These are phyloP conservation scores for Pogonus chalceus DNA, from an alignment of 1,140 invertebrate genomes.

Conservation along the genomic window DNA sequence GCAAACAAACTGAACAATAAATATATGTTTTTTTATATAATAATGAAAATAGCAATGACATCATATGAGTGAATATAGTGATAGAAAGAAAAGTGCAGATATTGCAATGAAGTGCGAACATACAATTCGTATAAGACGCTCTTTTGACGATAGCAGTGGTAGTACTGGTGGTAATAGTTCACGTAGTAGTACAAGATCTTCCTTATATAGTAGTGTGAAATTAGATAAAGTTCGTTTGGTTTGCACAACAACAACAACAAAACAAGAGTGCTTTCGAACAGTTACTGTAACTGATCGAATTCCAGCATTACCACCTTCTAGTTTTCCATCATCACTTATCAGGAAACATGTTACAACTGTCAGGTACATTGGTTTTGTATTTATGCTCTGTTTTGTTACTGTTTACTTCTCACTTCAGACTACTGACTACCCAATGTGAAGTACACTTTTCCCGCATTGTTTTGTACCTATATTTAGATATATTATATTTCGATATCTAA, in stretches of 20 bases:
- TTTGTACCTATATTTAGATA: too few species aligned
- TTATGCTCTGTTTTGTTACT: too few species aligned
- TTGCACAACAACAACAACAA: conserved; percentile 31
- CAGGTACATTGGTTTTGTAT: conserved; percentile 22
- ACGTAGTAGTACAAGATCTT: not conserved
- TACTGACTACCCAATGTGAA: too few species aligned
- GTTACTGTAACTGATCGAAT: conserved; percentile 30
- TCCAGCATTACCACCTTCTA: conserved; percentile 24
- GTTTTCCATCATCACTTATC: conserved; percentile 3
- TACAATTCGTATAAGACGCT: not conserved
- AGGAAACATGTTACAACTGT: conserved; percentile 34
- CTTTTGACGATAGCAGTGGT: not conserved
- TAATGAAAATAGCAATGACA: not conserved
- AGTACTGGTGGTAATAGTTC: not conserved
- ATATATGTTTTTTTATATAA: too few species aligned
- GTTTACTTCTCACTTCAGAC: too few species aligned
- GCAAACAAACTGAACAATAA: too few species aligned
- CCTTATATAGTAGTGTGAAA: conserved; percentile 1
- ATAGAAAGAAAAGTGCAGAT: not conserved
- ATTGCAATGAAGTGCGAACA: not conserved
- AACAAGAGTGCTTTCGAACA: conserved; percentile 26
- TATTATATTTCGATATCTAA: too few species aligned
- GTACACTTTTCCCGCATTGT: too few species aligned
- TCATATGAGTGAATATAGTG: not conserved
- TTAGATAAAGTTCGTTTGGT: conserved; percentile 32